A percentile compares a stretch with the other conserved stretches of the same genome.
phyloP scores from a whole-genome alignment of 2,113 vertebrate species.

The Aplodontia rufa region DNA sequence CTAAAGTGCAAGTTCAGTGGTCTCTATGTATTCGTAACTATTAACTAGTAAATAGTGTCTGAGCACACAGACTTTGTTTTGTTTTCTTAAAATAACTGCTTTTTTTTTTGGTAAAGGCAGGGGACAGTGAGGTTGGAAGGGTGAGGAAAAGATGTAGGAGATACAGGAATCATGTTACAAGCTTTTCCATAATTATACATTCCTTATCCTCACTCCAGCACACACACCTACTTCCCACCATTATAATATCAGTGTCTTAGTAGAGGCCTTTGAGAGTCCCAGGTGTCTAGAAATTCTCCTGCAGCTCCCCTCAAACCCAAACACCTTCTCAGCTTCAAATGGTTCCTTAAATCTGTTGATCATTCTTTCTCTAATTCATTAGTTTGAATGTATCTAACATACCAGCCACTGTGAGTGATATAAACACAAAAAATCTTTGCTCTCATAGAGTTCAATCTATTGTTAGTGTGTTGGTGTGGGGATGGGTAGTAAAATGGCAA shows the following conservation, averaged over 20 bases:
- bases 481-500: not conserved
- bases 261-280: not conserved
- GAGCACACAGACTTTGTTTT: slow-evolving; percentile 15
- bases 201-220: not conserved
- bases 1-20: slow-evolving; percentile 36
- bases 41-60: slow-evolving; percentile 28
- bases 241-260: not conserved
- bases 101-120: not conserved
- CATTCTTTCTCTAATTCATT: slow-evolving; percentile 31
- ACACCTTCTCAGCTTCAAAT: slow-evolving; percentile 1
- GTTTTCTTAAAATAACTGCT: not conserved
- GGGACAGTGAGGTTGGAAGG: not conserved
- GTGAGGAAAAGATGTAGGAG: not conserved
- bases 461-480: not conserved
- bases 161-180: not conserved
- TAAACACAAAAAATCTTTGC: not conserved
- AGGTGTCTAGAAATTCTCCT: not conserved
- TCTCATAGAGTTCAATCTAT: not conserved
- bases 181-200: not conserved
- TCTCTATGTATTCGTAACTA: slow-evolving; percentile 15
- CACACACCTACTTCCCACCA: not conserved
- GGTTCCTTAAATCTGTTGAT: not conserved
- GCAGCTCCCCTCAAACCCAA: not conserved
- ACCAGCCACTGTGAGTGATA: not conserved
- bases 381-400: not conserved